These are phyloP conservation scores for Drosophila pegasa DNA, from an alignment of 2,888 invertebrate species.

Conservation along the genomic window DNA sequence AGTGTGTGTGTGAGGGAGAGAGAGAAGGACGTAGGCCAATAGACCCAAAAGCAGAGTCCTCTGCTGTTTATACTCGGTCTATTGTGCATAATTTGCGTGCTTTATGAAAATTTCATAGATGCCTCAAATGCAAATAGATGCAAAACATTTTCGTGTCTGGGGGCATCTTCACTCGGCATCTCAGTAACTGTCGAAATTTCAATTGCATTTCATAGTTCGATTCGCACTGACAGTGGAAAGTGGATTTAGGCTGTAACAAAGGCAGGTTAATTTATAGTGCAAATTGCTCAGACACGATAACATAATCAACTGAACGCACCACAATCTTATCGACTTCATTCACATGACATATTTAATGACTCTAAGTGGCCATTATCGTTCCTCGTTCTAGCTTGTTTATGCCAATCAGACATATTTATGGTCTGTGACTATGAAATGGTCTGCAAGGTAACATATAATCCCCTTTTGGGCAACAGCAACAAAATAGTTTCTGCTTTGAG, in stretches of 20 bases:
- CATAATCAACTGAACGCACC: slow-evolving; percentile 28
- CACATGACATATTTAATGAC: slow-evolving; percentile 46
- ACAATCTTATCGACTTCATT: slow-evolving; percentile 47
- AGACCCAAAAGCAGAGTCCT: slow-evolving; percentile 3
- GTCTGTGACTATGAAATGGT: neutral
- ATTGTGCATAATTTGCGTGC: slow-evolving; percentile 68
- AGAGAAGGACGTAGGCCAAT: neutral
- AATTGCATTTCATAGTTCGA: slow-evolving; percentile 10
- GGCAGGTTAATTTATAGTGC: slow-evolving; percentile 28
- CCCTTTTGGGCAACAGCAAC: neutral
- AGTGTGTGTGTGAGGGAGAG: too few relatives aligned
- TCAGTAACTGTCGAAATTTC: slow-evolving; percentile 1
- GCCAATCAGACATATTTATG: slow-evolving; percentile 15
- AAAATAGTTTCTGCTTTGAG: neutral
- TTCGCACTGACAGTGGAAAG: neutral
- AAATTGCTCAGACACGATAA: slow-evolving; percentile 23
- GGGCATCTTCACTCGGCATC: neutral
- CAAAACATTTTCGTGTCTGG: slow-evolving; percentile 18
- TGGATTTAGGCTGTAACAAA: neutral
- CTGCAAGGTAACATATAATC: neutral
- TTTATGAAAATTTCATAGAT: slow-evolving; percentile 60
- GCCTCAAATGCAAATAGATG: slow-evolving; percentile 56
- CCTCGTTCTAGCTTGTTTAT: slow-evolving; percentile 46
- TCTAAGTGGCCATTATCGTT: slow-evolving; percentile 36
- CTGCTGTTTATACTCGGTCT: slow-evolving; percentile 24